These are phyloP conservation scores for Allobates femoralis DNA, from an alignment of 2,797 vertebrate species.

Conservation along the genomic window DNA sequence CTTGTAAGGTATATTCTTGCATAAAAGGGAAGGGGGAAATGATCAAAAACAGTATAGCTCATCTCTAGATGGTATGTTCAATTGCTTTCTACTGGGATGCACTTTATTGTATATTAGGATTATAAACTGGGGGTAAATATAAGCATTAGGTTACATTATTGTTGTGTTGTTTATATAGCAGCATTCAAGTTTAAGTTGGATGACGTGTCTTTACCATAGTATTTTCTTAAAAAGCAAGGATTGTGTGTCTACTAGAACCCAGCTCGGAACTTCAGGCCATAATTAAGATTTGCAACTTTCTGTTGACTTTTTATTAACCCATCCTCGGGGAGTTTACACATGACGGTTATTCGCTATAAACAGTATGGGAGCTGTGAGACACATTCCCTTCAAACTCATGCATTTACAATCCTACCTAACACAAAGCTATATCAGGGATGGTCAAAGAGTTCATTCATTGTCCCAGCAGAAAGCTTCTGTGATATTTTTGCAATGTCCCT, in stretches of 20 bases:
- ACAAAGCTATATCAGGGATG: background rate
- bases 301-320: slow-evolving; percentile 14
- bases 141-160: no score
- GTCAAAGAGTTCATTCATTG: slow-evolving; percentile 5
- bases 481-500: slow-evolving; percentile 42
- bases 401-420: background rate
- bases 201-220: background rate
- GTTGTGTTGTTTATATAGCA: background rate
- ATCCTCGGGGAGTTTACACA: background rate
- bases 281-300: background rate
- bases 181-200: background rate
- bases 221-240: background rate
- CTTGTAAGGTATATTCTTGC: no score
- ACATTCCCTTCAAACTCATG: background rate
- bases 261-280: background rate
- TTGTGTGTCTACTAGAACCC: background rate
- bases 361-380: background rate
- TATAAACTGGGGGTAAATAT: no score
- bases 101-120: no score
- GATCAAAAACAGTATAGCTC: no score
- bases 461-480: slow-evolving; percentile 31
- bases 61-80: no score
- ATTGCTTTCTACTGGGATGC: no score
- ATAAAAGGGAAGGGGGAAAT: no score
- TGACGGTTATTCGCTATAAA: background rate